phyloP scores from a whole-genome alignment of 2,888 invertebrate genomes.

The Stenotaenia linearis region DNA sequence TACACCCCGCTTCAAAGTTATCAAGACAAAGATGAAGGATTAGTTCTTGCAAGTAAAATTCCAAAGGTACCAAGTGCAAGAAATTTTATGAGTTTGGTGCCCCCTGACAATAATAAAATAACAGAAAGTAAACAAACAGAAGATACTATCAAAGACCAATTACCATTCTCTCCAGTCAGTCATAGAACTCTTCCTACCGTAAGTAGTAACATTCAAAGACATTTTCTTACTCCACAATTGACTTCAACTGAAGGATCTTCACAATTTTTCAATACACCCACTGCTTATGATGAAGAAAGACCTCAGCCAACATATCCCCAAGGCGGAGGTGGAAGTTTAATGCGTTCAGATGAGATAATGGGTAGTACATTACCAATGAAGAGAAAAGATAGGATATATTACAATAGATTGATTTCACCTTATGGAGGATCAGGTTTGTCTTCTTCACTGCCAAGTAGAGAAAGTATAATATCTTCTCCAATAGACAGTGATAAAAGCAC shows the following conservation, averaged over 20 bases:
- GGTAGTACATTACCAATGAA: not conserved
- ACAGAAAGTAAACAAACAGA: no score
- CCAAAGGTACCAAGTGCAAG: not conserved
- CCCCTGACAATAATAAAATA: no score
- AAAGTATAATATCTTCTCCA: not conserved
- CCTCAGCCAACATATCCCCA: not conserved
- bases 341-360: not conserved
- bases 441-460: not conserved
- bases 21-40: not conserved
- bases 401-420: not conserved
- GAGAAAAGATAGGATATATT: not conserved
- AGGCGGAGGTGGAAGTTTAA: not conserved
- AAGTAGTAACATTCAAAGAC: not conserved
- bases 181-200: not conserved
- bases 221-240: not conserved
- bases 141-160: not conserved
- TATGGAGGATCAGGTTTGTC: not conserved
- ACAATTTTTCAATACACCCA: no score
- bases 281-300: no score
- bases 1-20: not conserved
- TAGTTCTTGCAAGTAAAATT: not conserved
- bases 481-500: not conserved
- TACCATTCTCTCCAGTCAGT: not conserved
- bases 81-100: not conserved
- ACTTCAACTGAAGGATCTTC: not conserved